Evolutionary conservation across 2,797 vertebrate genomes (phyloP), one percentile per base, ranked within the genome.

Genomic region (Decapterus maruadsi): DNA sequence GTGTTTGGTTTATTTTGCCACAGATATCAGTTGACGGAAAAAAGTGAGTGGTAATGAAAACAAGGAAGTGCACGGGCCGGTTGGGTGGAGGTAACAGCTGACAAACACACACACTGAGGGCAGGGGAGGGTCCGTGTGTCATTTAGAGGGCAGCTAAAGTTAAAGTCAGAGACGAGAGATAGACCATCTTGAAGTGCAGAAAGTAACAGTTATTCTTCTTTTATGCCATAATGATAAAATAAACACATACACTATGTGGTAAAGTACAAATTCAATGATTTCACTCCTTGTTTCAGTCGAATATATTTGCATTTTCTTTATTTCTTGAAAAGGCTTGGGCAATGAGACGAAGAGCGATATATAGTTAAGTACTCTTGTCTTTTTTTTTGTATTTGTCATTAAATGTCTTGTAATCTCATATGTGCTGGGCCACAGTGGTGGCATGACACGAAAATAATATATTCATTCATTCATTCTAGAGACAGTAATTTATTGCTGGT

Each of bases 1-100:
- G 80, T 73, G 79, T 89, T 92, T 88, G 85, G 85, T 92, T 92
- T 92, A 75, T 88, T 92, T 91, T 88, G 82, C 84, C 83, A 92
- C 87, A 87, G 87, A 89, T 88, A 92, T 88, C 88, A 69, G 81
- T 76, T 89, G 69, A 89, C 82, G 81, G 90, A 26, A 89, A 89
- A 91, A 91, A 87, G 89, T 84, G 87, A 87, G 65, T 78, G 85
- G 81, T 66, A 76, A 80, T 60, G 57, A 85, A 90, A 92, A 91
- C 81, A 90, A 92, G 91, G 90, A 94, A 93, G 93, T 88, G 26
- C 26, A 26, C 3, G 83, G 85, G 79, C 82, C 59, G 34, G 71
- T 58, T 80, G 92, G 91, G 88, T 74, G 90, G 90, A 83, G 89
- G 78, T 46, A 80, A 73, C 48, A 60, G 61, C 83, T 78, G 70